Evolutionary conservation across 2,797 vertebrate genomes (phyloP), one percentile per base, ranked within the genome.

Genomic region (Graptemys geographica): DNA sequence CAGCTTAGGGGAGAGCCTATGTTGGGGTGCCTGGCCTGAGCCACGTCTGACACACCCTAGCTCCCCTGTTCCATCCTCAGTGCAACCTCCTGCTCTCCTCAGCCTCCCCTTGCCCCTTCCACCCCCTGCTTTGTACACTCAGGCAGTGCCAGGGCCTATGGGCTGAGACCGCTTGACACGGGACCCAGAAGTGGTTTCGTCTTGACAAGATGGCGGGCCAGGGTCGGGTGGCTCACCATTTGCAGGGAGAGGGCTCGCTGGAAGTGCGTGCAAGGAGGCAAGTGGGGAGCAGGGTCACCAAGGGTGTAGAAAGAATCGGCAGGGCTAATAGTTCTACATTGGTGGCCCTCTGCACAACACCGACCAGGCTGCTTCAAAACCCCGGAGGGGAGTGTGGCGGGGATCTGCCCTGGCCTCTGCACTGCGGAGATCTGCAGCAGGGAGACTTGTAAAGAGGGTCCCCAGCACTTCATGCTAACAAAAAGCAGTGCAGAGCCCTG

Each of bases 261-360:
- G 16, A 5, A 19, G 47, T 52, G 51, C 19, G 0, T 2, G 0
- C 0, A 0, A 49, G 81, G 69, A 85, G 16, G 2, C 0, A 4
- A 37, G 52, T 0, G 0, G 8, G 37, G 41, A 27, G n/a, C 13
- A 13, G 31, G 23, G 6, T 41, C 37, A 27, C 23, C 23, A 28
- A 15, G 62, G 47, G 44, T 23, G 44, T 85, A 0, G 0, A 21
- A 62, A 59, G 56, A 79, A 83, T 47, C 4, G 4, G 72, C 6
- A 6, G 0, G 0, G 1, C 10, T 81, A 78, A 56, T 59, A 80
- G 1, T 41, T 78, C 51, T 51, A 3, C 57, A 7, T 16, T 0
- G 12, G 19, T n/a, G 80, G 55, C 31, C 19, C 1, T 53, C 87
- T 76, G 19, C 86, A 25, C 74, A 41, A 83, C 0, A 0, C 81